Evolutionary conservation across 2,888 invertebrate genomes (phyloP).

Genomic region (Diachrysia chrysitis): DNA sequence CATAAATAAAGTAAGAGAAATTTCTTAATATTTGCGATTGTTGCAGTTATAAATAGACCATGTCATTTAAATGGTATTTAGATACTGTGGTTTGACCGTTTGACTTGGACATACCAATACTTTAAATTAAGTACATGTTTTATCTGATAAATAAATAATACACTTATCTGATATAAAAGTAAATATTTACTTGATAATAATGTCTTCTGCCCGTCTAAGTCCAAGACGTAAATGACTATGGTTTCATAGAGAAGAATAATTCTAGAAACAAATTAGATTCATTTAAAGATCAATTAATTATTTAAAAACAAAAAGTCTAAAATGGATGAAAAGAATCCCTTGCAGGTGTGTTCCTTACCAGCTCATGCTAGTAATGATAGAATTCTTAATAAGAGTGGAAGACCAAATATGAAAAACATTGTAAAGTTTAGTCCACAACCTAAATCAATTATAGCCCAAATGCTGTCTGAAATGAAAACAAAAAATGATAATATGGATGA

Average conservation of each 20-base stretch:
- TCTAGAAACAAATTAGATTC: neutral
- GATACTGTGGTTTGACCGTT: no score
- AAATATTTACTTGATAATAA: neutral
- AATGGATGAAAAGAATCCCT: slow-evolving; percentile 69
- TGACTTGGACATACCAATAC: no score
- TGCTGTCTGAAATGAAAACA: slow-evolving; percentile 65
- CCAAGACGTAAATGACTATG: neutral
- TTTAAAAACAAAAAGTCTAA: neutral
- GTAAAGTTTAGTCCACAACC: slow-evolving; percentile 76
- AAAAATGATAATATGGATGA: slow-evolving; percentile 26
- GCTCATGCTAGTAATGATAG: slow-evolving; percentile 17
- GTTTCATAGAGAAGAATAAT: neutral
- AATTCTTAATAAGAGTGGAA: slow-evolving; percentile 68
- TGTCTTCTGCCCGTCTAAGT: slow-evolving; percentile 2
- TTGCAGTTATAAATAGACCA: no score
- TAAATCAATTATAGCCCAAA: slow-evolving; percentile 75
- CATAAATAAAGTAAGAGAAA: no score
- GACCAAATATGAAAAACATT: slow-evolving; percentile 69
- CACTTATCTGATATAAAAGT: neutral
- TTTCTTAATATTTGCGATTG: no score
- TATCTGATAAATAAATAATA: neutral
- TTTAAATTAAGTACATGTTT: neutral
- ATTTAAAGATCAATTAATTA: neutral
- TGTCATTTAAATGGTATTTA: no score
- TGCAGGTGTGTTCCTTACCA: slow-evolving; percentile 48